Percentiles rank a stretch among this genome's conserved stretches.
Conservation (phyloP, 2,888 invertebrate species). For the Ditylenchus weischeri region DNA sequence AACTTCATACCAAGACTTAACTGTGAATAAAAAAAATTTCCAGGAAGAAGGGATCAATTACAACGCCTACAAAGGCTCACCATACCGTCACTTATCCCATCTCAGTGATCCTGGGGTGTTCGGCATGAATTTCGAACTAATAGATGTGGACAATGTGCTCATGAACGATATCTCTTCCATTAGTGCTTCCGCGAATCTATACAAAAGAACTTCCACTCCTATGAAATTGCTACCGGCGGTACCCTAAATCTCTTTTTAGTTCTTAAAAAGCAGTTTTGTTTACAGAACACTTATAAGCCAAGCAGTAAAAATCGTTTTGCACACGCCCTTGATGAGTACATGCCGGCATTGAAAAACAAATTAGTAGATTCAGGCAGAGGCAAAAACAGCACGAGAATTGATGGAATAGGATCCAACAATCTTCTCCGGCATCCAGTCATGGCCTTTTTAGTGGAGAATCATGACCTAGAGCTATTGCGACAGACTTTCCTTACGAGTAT, state of each 20-base stretch:
- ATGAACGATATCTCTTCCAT: constrained; percentile 20
- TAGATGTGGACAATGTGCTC: neutral
- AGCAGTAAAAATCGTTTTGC: neutral
- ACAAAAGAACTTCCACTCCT: neutral
- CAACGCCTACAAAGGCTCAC: neutral
- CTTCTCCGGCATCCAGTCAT: constrained; percentile 73
- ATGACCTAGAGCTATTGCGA: constrained; percentile 71
- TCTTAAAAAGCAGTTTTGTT: neutral
- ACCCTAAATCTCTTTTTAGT: neutral
- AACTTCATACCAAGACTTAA: too few species aligned
- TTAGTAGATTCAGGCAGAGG: too few species aligned
- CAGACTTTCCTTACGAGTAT: constrained; percentile 84
- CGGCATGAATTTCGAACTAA: neutral
- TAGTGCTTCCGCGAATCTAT: constrained; percentile 29
- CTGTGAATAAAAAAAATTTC: too few species aligned
- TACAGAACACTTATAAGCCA: neutral
- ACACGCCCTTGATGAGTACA: too few species aligned
- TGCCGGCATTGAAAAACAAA: neutral
- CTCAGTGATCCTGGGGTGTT: constrained; percentile 25
- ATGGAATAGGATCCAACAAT: neutral
- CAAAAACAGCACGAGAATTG: neutral
- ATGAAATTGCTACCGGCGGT: neutral
- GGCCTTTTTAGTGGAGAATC: constrained; percentile 72
- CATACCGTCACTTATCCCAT: constrained; percentile 17
- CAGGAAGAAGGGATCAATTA: too few species aligned